Conservation (phyloP, 35 echinoderm and acorn worm genomes). For the Antedon bifida region DNA sequence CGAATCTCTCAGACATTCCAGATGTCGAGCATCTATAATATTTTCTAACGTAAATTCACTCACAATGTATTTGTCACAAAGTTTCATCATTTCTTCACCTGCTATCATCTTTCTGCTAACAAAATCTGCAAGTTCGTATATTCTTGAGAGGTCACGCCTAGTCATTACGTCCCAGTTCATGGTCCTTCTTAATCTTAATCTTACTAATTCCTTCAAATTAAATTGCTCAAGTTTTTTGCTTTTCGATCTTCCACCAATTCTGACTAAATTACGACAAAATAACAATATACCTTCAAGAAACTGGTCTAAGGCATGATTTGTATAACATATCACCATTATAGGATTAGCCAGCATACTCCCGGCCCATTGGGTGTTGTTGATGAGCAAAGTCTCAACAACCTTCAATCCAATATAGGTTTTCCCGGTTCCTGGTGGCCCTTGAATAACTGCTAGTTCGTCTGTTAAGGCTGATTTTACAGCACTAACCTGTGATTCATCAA, state of each 20-base stretch:
- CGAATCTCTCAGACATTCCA: neutral
- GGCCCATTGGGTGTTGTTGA: constrained; percentile 39
- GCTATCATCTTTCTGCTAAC: neutral
- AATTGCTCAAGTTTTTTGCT: constrained; percentile 54
- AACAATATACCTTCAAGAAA: constrained; percentile 75
- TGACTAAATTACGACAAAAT: constrained; percentile 49
- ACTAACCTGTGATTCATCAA: constrained; percentile 55
- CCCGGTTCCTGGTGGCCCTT: constrained; percentile 92
- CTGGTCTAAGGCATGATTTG: constrained; percentile 94
- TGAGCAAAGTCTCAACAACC: constrained; percentile 63
- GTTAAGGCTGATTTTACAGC: constrained; percentile 69
- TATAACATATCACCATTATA: constrained; percentile 74
- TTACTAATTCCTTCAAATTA: constrained; percentile 36
- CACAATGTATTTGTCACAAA: constrained; percentile 6
- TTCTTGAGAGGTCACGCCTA: neutral
- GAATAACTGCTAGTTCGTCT: constrained; percentile 68
- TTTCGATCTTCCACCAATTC: constrained; percentile 66
- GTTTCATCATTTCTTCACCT: constrained; percentile 2
- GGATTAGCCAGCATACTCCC: neutral
- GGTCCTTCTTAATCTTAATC: neutral
- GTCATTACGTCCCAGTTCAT: no score
- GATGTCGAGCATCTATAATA: constrained; percentile 1
- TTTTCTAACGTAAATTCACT: constrained; percentile 5
- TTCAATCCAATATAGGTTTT: constrained; percentile 94
- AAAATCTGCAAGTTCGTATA: neutral